These are phyloP conservation scores for Latrodectus hesperus DNA, from an alignment of 2,888 invertebrate genomes.

Conservation along the genomic window DNA sequence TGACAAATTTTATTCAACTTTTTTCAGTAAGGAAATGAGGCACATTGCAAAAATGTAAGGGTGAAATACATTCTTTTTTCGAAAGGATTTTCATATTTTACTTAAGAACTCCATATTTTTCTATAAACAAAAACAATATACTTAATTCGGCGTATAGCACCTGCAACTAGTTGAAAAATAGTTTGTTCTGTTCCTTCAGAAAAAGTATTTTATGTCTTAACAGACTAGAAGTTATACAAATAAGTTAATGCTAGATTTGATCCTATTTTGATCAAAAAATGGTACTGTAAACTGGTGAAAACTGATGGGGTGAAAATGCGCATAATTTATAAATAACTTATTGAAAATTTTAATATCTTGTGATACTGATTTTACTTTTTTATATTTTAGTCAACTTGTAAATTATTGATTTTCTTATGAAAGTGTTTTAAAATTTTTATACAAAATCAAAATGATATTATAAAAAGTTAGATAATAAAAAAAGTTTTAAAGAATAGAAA, in stretches of 20 bases:
- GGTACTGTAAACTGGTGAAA: not conserved
- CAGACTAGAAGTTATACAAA: not conserved
- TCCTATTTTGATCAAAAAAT: not conserved
- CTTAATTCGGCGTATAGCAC: not conserved
- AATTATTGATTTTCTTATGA: no score
- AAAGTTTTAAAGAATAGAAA: not conserved
- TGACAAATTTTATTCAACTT: no score
- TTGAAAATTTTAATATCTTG: no score
- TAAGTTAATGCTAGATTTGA: not conserved
- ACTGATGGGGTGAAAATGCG: not conserved
- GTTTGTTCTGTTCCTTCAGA: not conserved
- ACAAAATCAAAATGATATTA: not conserved
- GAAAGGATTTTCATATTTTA: no score
- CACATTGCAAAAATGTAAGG: no score
- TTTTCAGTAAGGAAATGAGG: no score
- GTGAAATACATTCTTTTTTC: no score
- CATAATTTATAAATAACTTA: no score
- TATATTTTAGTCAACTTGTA: no score
- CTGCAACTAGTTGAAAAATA: not conserved
- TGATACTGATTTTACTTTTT: no score
- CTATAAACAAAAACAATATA: not conserved
- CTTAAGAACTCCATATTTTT: no score
- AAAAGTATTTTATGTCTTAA: not conserved
- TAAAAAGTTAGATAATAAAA: not conserved
- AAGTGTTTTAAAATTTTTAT: no score